These are phyloP conservation scores for Microtus oregoni DNA, from an alignment of 2,113 vertebrate genomes.

Conservation along the genomic window DNA sequence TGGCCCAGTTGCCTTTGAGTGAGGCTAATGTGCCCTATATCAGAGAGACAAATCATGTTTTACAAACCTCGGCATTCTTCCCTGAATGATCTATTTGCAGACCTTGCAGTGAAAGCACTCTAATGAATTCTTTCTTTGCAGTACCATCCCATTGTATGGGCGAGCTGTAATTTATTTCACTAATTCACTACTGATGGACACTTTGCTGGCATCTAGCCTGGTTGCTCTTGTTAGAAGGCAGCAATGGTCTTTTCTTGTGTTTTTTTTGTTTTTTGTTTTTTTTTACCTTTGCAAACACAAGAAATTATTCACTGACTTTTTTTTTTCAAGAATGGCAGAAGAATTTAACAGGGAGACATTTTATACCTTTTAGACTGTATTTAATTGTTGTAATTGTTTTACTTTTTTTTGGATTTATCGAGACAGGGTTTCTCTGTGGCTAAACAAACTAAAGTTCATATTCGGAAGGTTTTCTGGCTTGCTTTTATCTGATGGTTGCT, in stretches of 20 bases:
- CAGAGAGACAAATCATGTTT: slow-evolving; percentile 45
- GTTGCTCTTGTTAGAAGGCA: not conserved
- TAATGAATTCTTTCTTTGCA: slow-evolving; percentile 48
- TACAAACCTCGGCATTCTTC: not conserved
- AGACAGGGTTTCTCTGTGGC: too few species aligned
- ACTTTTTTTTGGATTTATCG: not conserved
- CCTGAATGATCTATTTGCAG: slow-evolving; percentile 53
- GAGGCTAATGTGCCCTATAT: slow-evolving; percentile 17
- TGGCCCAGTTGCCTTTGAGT: slow-evolving; percentile 36
- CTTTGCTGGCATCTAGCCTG: not conserved
- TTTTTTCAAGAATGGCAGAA: slow-evolving; percentile 7
- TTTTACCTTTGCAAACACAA: slow-evolving; percentile 18
- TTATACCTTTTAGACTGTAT: not conserved
- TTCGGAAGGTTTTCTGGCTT: not conserved
- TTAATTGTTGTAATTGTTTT: slow-evolving; percentile 42
- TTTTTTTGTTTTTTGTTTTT: not conserved
- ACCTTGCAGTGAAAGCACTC: slow-evolving; percentile 18
- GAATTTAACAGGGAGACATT: not conserved
- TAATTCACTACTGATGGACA: not conserved
- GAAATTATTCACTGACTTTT: slow-evolving; percentile 15
- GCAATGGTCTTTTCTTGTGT: not conserved
- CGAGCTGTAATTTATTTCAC: slow-evolving; percentile 23
- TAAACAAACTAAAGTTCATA: not conserved
- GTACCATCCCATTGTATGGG: not conserved
- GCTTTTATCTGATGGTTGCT: not conserved